Evolutionary conservation across 2,113 vertebrate species (phyloP).

Genomic region (Onychorhynchus coronatus): DNA sequence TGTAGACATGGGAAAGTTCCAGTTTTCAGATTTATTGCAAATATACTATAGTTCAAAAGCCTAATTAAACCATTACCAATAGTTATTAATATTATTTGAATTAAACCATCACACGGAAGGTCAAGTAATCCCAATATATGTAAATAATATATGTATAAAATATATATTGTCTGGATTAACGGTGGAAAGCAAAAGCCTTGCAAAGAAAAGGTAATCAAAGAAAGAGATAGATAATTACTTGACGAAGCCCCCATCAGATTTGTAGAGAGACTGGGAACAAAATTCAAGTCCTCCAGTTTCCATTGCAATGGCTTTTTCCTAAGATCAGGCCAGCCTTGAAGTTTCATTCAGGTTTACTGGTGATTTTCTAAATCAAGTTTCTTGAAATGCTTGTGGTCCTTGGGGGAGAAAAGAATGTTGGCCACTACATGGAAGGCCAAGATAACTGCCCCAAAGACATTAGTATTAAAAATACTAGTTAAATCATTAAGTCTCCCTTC

Average conservation of each 20-base stretch:
- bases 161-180: background rate
- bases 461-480: background rate
- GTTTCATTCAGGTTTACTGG: background rate
- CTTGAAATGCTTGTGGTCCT: background rate
- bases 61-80: background rate
- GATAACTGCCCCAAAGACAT: background rate
- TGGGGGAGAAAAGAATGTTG: background rate
- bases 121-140: background rate
- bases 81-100: background rate
- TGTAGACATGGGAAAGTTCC: background rate
- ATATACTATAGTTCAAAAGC: background rate
- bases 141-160: background rate
- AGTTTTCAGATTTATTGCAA: background rate
- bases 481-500: background rate
- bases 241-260: background rate
- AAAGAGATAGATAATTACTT: background rate
- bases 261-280: background rate
- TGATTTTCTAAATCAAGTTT: background rate
- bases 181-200: background rate
- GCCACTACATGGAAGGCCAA: background rate
- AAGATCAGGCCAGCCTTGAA: background rate
- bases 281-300: background rate
- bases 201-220: background rate
- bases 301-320: background rate
- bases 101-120: background rate